Evolutionary conservation across 2,888 invertebrate species (phyloP).

Genomic region (Rhingia campestris): DNA sequence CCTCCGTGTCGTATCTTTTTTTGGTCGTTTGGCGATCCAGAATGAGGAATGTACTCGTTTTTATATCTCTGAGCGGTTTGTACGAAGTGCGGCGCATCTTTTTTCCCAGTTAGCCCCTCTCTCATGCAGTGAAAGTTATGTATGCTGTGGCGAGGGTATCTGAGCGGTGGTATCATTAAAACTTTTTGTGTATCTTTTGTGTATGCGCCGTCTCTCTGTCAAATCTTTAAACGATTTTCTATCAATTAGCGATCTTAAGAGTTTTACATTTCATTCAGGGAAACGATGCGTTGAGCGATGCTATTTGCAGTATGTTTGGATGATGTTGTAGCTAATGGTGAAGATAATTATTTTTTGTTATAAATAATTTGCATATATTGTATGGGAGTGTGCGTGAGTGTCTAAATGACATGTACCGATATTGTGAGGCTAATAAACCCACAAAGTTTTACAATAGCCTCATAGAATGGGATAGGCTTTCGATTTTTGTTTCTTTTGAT

Average conservation of each 20-base stretch:
- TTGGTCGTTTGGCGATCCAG: conserved; percentile 33
- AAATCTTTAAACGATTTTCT: conserved; percentile 54
- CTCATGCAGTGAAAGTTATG: conserved; percentile 64
- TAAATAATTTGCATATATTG: conserved; percentile 48
- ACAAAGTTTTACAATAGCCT: conserved; percentile 42
- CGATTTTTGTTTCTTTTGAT: conserved; percentile 20
- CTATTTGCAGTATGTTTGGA: background rate
- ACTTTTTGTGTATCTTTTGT: conserved; percentile 14
- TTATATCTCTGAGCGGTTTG: background rate
- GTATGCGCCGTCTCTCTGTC: conserved; percentile 21
- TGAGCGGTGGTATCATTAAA: background rate
- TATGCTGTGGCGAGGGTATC: conserved; percentile 20
- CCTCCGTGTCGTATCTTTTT: conserved; percentile 13
- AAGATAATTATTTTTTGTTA: conserved; percentile 27
- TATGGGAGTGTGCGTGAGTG: conserved; percentile 11
- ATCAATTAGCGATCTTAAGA: conserved; percentile 61
- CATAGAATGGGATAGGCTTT: conserved; percentile 56
- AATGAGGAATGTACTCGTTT: conserved; percentile 46
- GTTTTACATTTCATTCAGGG: conserved; percentile 53
- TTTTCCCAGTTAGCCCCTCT: conserved; percentile 13
- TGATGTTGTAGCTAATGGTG: background rate
- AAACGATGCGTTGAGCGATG: conserved; percentile 2
- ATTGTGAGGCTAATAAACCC: conserved; percentile 59
- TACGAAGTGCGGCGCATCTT: conserved; percentile 41
- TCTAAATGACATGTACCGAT: conserved; percentile 12